Conservation (phyloP, 2,797 vertebrate species). For the Galagoides demidoff region DNA sequence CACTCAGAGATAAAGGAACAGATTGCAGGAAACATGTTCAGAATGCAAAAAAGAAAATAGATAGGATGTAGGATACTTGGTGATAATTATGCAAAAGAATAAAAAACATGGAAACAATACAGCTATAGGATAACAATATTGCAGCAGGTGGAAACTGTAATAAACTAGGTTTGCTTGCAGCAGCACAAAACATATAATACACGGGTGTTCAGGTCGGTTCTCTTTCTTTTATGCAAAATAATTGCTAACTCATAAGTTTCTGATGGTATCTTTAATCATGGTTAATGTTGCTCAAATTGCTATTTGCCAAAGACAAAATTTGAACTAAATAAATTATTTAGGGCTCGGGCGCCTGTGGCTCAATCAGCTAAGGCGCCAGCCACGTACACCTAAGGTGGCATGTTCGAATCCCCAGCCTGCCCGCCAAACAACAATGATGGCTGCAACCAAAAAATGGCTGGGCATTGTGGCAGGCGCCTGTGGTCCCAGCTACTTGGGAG, state of each 20-base stretch:
- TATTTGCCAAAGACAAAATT: conserved; percentile 75
- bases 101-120: conserved; percentile 63
- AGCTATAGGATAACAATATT: conserved; percentile 78
- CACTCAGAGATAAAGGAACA: conserved; percentile 90
- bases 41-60: conserved; percentile 88
- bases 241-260: conserved; percentile 77
- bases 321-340: conserved; percentile 65
- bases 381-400: too few species aligned
- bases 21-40: conserved; percentile 91
- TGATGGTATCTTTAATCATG: conserved; percentile 76
- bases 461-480: too few species aligned
- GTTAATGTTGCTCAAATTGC: conserved; percentile 74
- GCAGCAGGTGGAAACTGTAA: conserved; percentile 69
- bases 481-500: too few species aligned
- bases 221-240: conserved; percentile 82
- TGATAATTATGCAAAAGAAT: conserved; percentile 87
- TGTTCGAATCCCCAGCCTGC: too few species aligned
- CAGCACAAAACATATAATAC: conserved; percentile 74
- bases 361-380: too few species aligned
- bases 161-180: conserved; percentile 66
- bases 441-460: too few species aligned
- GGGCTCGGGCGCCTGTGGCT: too few species aligned
- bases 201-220: conserved; percentile 66
- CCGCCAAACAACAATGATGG: too few species aligned
- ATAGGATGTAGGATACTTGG: conserved; percentile 86